Evolutionary conservation across 1,140 invertebrate species (phyloP).

Genomic region (Bombus waltoni): DNA sequence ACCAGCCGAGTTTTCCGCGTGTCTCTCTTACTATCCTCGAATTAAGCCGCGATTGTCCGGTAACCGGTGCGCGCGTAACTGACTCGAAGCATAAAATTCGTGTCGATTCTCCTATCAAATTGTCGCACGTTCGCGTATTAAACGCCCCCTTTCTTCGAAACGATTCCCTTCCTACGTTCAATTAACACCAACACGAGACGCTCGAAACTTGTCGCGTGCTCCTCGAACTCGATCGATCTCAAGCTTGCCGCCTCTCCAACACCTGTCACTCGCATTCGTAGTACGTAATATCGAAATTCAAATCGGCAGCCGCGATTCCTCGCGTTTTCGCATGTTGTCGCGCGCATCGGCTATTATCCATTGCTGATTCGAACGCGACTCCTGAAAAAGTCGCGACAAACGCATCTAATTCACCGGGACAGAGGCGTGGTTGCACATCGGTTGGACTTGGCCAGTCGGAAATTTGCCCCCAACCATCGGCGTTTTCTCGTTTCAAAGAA

Average conservation of each 20-base stretch:
- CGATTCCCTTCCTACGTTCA: neutral
- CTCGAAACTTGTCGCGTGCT: neutral
- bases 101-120: too few relatives aligned
- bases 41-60: conserved; percentile 9
- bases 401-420: conserved; percentile 44
- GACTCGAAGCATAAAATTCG: too few relatives aligned
- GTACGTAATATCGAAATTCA: conserved; percentile 7
- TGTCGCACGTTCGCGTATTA: too few relatives aligned
- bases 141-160: neutral
- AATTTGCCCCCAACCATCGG: conserved; percentile 27
- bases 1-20: conserved; percentile 9
- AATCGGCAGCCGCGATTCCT: neutral
- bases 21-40: conserved; percentile 1
- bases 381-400: conserved; percentile 17
- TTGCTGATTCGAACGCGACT: neutral
- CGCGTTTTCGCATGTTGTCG: neutral
- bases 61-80: neutral
- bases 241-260: neutral
- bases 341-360: conserved; percentile 8
- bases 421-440: neutral
- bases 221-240: neutral
- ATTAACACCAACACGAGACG: neutral
- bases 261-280: conserved; percentile 10
- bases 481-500: conserved; percentile 54
- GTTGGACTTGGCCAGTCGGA: conserved; percentile 20